Base-by-base conservation (phyloP, 2,888 invertebrate species). In the Leptinotarsa peninsularis region DNA sequence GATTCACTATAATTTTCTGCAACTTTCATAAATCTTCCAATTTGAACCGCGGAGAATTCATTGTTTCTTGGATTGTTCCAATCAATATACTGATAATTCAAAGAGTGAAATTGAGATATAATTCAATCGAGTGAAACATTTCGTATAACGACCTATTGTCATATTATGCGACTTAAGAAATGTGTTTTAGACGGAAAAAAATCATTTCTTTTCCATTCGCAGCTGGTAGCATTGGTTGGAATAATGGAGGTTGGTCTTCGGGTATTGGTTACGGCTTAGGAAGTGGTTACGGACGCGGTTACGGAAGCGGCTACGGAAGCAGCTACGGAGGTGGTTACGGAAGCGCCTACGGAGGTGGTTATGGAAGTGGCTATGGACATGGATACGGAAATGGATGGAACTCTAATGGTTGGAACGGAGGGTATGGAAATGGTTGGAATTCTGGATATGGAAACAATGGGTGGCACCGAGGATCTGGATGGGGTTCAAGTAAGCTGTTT, bases 281-380 rank as follows among this genome's bases (percentile, higher is more conserved):
- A 17, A 15, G 23, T 15, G 54, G 66, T 4, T 33, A 56, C 23
- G 67, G 66, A 67, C 56, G 52, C 15, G 66, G 67, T 15, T n/a
- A 66, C 68, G 33, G 63, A 33, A 18, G 63, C 14, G 43, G 43
- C n/a, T 43, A 63, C 10, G 63, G 63, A n/a, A 4, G 7, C 18
- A 43, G 63, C 7, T 63, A 43, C 33, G 63, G 63, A 7, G 5
- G 15, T 63, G 66, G 72, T 18, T 72, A 68, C 27, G 52, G 49
- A 18, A 21, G 56, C 17, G 72, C 67, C 4, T 73, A 60, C 10
- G 72, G 72, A 18, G 43, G 72, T 4, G 72, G 71, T 3, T 71
- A 52, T 15, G 63, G 66, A 7, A 23, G 67, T 17, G 72, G 75
- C 23, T 58, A 70, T 58, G 77, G 77, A 67, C 69, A 72, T 60